phyloP scores from a whole-genome alignment of 2,113 vertebrate genomes.

The Xenopus borealis region DNA sequence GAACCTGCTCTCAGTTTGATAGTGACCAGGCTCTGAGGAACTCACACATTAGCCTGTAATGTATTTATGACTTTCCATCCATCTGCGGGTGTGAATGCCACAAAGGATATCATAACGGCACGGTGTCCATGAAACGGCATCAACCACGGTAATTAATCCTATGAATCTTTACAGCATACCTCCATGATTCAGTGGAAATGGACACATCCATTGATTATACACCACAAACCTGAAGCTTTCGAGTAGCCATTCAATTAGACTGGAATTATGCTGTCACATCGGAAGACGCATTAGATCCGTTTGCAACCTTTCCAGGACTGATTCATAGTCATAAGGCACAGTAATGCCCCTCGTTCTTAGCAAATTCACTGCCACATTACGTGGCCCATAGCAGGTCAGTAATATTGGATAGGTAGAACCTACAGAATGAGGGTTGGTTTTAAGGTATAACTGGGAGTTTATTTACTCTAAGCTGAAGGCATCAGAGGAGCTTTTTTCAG shows the following conservation, averaged over 20 bases:
- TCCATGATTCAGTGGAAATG: slow-evolving; percentile 41
- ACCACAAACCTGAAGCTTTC: slow-evolving; percentile 46
- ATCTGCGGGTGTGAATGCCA: slow-evolving; percentile 11
- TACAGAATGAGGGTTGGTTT: no score
- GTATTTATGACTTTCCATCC: background rate
- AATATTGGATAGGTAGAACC: no score
- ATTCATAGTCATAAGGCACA: no score
- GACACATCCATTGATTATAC: slow-evolving; percentile 49
- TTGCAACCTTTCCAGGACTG: background rate
- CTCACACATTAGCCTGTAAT: background rate
- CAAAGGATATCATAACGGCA: background rate
- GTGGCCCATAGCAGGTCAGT: no score
- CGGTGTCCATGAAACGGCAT: slow-evolving; percentile 5
- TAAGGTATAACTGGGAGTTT: no score
- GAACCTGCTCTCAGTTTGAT: no score
- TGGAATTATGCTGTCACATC: slow-evolving; percentile 44
- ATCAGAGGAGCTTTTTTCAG: no score
- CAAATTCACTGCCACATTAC: no score
- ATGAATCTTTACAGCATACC: slow-evolving; percentile 49
- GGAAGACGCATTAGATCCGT: slow-evolving; percentile 3
- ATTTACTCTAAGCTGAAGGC: no score
- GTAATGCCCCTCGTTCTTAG: no score
- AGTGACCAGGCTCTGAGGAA: no score
- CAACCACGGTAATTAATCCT: slow-evolving; percentile 45
- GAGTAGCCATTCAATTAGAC: slow-evolving; percentile 48